Base-by-base conservation (phyloP, 2,113 vertebrate species). In the Corythoichthys haematopterus region DNA sequence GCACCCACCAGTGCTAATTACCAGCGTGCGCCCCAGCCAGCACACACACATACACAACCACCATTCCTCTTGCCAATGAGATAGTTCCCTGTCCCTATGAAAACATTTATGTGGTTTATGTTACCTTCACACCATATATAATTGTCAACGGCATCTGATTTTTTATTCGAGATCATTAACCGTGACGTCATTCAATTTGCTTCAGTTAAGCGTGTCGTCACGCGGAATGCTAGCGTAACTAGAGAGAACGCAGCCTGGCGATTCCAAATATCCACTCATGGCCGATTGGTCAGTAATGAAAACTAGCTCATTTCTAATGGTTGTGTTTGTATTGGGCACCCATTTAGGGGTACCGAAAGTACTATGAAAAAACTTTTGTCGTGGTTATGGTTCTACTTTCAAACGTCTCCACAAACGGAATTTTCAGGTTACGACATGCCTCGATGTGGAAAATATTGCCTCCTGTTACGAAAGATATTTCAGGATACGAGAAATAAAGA, bases 1-100 rank as follows among this genome's bases (percentile, higher is more conserved):
- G 84, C 85, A 84, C 81, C 85, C 87, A 84, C 80, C 77, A 77
- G 73, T 78, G 84, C 86, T 86, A 89, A 91, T 91, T 88, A 85
- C 81, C 58, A 75, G 77, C 82, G 16, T 4, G 4, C 16, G 77
- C 81, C 84, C 84, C 78, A 13, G 45, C 72, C 66, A 50, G 73
- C 53, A 4, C 33, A 13, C 53, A 53, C 20, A 53, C 52, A 53
- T 3, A 53, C 20, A 53, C 51, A 6, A 15, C 15, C 50, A 20
- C 50, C 28, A 56, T 56, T 3, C 59, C 72, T 56, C 62, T 65
- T 77, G 66, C 74, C 9, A 73, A 74, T 85, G 79, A 69, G 72
- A 68, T 80, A 75, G 74, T 70, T 66, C 77, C 71, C 51, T 64
- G 60, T 69, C 66, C 33, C 67, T 28, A 50, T 65, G 50, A 66